phyloP scores from a whole-genome alignment of 2,888 invertebrate species.

The Agrochola circellaris region DNA sequence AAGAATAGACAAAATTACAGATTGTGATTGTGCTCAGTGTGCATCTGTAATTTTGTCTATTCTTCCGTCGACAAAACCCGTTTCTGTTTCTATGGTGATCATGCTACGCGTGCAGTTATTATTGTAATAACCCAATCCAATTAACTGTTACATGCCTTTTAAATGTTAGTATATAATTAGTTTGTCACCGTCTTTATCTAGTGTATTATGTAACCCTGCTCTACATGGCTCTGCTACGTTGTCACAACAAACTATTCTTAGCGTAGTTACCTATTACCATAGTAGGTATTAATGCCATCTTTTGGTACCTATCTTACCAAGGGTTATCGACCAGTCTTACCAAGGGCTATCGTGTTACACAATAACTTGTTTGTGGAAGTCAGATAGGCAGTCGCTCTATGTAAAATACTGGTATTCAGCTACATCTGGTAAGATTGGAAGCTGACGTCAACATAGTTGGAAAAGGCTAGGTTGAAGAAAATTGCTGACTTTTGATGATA shows the following conservation, averaged over 20 bases:
- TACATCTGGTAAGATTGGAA: neutral
- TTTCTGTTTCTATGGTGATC: too few relatives aligned
- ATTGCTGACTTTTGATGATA: neutral
- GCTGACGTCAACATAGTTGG: neutral
- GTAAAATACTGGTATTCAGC: neutral
- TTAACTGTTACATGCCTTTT: slow-evolving; percentile 7
- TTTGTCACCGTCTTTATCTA: slow-evolving; percentile 21
- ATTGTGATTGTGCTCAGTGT: too few relatives aligned
- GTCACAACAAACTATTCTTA: neutral
- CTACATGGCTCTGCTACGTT: slow-evolving; percentile 4
- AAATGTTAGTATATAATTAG: neutral
- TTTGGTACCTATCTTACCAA: neutral
- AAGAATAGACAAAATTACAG: too few relatives aligned
- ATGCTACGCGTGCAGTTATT: too few relatives aligned
- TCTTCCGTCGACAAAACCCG: too few relatives aligned
- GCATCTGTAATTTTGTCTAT: too few relatives aligned
- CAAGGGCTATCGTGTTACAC: neutral
- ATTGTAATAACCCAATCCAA: slow-evolving; percentile 25
- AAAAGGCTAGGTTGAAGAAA: neutral
- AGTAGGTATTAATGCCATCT: neutral
- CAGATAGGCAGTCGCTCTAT: neutral
- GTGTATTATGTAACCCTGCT: slow-evolving; percentile 20
- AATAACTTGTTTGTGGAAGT: neutral
- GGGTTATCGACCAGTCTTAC: neutral
- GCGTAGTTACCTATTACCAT: neutral